Evolutionary conservation across 2,888 invertebrate species (phyloP), one percentile per base, ranked within the genome.

Genomic region (Amaurobius ferox): DNA sequence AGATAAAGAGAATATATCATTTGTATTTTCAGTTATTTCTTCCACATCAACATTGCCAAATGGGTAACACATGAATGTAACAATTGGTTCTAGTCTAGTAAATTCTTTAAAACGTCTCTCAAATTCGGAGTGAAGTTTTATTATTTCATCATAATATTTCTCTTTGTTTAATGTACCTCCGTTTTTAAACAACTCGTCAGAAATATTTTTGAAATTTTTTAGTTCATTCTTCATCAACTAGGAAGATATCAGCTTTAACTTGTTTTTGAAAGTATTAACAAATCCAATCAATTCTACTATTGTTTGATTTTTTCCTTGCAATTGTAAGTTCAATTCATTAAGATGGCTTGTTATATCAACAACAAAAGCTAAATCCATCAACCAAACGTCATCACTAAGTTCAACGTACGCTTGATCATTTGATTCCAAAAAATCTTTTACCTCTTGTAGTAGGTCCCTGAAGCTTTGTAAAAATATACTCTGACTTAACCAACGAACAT

Each of bases 1-100:
- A n/a, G 23, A 39, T 26, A 39, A 39, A 11, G 2, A 68, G 1
- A 68, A 40, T 39, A 68, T 23, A 23, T 23, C 3, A 68, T 68
- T 68, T 68, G 39, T 39, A 5, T 6, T 68, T 68, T 35, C 30
- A 35, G 40, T 39, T 66, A 66, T 30, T 66, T 66, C 32, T 66
- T 30, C 32, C 39, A 39, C 39, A 68, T 68, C 66, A 68, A 39
- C 35, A 39, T 26, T 39, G 35, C 68, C 40, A 35, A 68, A 68
- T 68, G 68, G 40, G 68, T 68, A 35, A 35, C 35, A 68, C 19
- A 19, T 39, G 26, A 68, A 68, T 26, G 1, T 68, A 39, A 68
- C 23, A 39, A 68, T 40, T 39, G 40, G 40, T 39, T 68, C 68
- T 26, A 68, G 39, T 39, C 26, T 68, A 23, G 1, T 68, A 40